Conservation (phyloP, 2,797 vertebrate genomes). For the Thamnophis elegans region DNA sequence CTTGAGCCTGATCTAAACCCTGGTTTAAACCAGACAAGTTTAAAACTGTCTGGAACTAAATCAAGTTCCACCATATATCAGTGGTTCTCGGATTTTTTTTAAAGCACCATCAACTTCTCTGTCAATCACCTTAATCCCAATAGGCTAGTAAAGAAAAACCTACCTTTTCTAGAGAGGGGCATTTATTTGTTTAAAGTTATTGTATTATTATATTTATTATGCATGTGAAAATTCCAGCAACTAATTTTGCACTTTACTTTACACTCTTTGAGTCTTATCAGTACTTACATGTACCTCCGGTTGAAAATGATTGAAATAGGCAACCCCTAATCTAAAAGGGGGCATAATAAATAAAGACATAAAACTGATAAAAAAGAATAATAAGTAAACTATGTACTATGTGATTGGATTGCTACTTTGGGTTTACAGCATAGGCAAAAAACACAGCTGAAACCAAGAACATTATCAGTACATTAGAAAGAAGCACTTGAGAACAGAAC, state of each 20-base stretch:
- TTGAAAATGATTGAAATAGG: neutral
- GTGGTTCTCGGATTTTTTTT: neutral
- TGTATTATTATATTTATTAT: neutral
- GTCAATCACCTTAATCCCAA: neutral
- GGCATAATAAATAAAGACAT: neutral
- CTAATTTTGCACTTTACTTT: neutral
- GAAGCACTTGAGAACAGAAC: neutral
- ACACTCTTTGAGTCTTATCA: neutral
- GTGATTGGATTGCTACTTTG: neutral
- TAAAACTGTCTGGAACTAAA: neutral
- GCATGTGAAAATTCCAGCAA: neutral
- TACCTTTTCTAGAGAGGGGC: neutral
- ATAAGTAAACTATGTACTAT: neutral
- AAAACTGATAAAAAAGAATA: neutral
- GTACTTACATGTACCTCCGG: neutral
- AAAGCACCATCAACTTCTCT: neutral
- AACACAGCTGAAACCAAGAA: neutral
- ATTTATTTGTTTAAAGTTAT: neutral
- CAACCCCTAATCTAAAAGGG: neutral
- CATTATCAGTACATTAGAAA: neutral
- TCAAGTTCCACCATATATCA: neutral
- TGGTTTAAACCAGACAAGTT: neutral
- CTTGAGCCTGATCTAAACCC: neutral
- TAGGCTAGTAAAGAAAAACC: neutral
- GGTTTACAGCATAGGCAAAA: neutral